Conservation (phyloP, 2,888 invertebrate species). For the Drosophila quinaria region DNA sequence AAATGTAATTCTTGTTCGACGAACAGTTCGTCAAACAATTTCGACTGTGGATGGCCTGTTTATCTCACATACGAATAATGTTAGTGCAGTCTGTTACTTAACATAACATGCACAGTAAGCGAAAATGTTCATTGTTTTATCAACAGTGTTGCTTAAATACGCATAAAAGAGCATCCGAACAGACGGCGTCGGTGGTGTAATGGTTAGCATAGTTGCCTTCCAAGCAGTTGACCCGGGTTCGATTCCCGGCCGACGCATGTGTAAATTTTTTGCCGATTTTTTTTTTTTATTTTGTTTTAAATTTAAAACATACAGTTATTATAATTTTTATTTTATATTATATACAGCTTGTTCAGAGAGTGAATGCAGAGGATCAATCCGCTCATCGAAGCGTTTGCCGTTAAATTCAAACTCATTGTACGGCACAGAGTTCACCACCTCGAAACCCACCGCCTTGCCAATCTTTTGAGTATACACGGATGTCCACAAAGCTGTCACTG, state of each 20-base stretch:
- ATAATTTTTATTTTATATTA: constrained; percentile 51
- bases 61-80: constrained; percentile 10
- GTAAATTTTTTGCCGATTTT: constrained; percentile 33
- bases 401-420: constrained; percentile 87
- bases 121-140: background rate
- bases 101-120: background rate
- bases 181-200: constrained; percentile 84
- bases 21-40: too few species aligned
- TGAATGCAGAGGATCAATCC: constrained; percentile 85
- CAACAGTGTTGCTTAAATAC: constrained; percentile 7
- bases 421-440: constrained; percentile 86
- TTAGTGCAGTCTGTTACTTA: constrained; percentile 6
- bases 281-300: background rate
- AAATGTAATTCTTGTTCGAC: too few species aligned
- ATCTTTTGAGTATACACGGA: constrained; percentile 88
- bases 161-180: rapidly evolving
- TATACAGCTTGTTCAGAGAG: constrained; percentile 51
- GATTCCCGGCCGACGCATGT: constrained; percentile 85
- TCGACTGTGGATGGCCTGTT: too few species aligned
- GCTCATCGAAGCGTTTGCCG: constrained; percentile 88
- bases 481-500: constrained; percentile 88
- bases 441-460: constrained; percentile 87
- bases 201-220: constrained; percentile 85
- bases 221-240: constrained; percentile 85
- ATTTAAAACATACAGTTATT: constrained; percentile 2